Conservation (phyloP, 2,113 vertebrate genomes). For the Atlantisia rogersi region DNA sequence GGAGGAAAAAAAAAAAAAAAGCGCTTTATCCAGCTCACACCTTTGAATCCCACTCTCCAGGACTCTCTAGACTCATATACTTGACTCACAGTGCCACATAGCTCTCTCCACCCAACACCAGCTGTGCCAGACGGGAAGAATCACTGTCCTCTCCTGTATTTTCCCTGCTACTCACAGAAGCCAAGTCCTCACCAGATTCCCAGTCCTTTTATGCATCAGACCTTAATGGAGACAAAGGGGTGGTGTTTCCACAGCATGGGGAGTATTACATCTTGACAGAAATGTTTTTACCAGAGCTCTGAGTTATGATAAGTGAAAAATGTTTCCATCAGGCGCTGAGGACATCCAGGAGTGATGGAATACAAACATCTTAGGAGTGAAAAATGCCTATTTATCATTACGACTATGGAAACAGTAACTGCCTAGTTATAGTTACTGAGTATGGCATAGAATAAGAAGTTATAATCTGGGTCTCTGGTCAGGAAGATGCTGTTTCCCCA, state of each 20-base stretch:
- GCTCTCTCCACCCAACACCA: neutral
- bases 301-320: neutral
- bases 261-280: neutral
- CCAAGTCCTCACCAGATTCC: neutral
- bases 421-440: neutral
- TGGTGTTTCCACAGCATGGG: neutral
- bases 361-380: neutral
- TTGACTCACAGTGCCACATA: neutral
- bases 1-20: neutral
- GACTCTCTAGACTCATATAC: neutral
- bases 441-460: neutral
- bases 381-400: neutral
- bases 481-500: neutral
- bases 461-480: neutral
- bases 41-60: neutral
- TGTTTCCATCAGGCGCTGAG: neutral
- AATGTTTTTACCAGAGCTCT: neutral
- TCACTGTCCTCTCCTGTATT: neutral
- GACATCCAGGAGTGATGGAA: neutral
- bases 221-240: neutral
- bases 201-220: neutral
- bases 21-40: neutral
- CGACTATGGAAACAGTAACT: neutral
- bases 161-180: neutral
- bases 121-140: neutral